These are phyloP conservation scores for Condylostylus longicornis DNA, from an alignment of 1,140 invertebrate genomes.

Conservation along the genomic window DNA sequence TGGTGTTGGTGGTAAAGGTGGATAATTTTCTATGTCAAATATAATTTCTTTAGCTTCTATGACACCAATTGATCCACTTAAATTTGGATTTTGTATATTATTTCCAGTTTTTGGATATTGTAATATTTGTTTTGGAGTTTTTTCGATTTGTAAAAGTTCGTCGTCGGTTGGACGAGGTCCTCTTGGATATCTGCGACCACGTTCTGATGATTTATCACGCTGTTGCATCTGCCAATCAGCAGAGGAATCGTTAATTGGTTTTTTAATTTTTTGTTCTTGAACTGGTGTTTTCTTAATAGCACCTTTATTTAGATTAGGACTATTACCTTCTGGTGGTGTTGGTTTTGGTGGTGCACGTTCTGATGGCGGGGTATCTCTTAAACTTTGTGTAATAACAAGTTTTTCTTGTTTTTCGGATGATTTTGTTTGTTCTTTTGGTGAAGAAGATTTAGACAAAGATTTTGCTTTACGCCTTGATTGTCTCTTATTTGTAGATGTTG, in stretches of 20 bases:
- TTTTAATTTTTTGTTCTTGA: constrained; percentile 3
- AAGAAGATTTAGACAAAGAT: neutral
- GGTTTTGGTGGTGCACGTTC: constrained; percentile 28
- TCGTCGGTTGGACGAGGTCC: constrained; percentile 8
- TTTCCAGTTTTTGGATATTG: constrained; percentile 1
- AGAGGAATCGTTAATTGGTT: neutral
- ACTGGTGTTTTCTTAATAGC: neutral
- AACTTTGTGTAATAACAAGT: constrained; percentile 28
- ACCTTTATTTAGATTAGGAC: neutral
- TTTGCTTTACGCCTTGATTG: no score
- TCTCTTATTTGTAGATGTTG: neutral
- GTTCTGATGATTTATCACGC: constrained; percentile 4
- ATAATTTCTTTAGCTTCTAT: neutral
- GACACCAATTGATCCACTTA: neutral
- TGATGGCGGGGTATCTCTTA: constrained; percentile 22
- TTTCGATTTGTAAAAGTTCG: neutral
- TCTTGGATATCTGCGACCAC: constrained; percentile 11
- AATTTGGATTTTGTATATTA: constrained; percentile 5
- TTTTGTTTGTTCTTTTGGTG: neutral
- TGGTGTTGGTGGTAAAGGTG: neutral
- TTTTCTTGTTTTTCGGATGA: constrained; percentile 11
- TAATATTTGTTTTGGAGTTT: neutral
- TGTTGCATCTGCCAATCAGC: constrained; percentile 5
- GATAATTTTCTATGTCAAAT: neutral
- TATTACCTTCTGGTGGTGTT: constrained; percentile 3